Conservation (phyloP, 2,113 vertebrate genomes). For the Odocoileus virginianus region DNA sequence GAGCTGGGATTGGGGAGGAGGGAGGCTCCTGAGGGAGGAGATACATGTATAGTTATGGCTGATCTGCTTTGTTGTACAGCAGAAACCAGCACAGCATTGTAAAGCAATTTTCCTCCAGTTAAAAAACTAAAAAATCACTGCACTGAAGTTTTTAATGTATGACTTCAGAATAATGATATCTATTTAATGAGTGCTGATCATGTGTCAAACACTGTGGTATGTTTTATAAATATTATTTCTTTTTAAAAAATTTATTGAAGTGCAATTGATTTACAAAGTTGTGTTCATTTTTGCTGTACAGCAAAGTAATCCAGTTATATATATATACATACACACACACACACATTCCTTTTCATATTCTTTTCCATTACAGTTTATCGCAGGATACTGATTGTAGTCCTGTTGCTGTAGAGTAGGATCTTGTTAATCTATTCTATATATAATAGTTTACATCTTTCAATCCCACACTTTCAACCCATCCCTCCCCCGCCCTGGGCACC, state of each 20-base stretch:
- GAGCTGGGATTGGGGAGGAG: neutral
- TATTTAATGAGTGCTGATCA: neutral
- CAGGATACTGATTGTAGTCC: neutral
- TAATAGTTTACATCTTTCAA: neutral
- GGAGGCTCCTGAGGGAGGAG: neutral
- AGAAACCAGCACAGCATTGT: neutral
- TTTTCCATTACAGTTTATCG: neutral
- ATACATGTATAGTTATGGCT: neutral
- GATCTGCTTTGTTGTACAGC: neutral
- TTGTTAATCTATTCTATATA: neutral
- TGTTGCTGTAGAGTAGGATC: neutral
- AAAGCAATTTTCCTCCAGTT: neutral
- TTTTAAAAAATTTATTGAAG: neutral
- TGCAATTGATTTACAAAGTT: neutral
- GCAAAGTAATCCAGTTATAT: neutral
- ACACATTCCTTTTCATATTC: neutral
- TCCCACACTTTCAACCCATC: neutral
- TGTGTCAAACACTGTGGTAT: neutral
- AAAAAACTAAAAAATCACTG: neutral
- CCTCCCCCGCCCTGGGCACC: neutral
- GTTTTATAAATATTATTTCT: neutral
- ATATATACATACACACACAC: rapidly evolving
- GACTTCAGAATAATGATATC: neutral
- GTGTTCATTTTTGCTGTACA: neutral
- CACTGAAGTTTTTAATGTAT: neutral